Evolutionary conservation across 1,140 invertebrate species (phyloP), one percentile per base, ranked within the genome.

Genomic region (Babylonia areolata): DNA sequence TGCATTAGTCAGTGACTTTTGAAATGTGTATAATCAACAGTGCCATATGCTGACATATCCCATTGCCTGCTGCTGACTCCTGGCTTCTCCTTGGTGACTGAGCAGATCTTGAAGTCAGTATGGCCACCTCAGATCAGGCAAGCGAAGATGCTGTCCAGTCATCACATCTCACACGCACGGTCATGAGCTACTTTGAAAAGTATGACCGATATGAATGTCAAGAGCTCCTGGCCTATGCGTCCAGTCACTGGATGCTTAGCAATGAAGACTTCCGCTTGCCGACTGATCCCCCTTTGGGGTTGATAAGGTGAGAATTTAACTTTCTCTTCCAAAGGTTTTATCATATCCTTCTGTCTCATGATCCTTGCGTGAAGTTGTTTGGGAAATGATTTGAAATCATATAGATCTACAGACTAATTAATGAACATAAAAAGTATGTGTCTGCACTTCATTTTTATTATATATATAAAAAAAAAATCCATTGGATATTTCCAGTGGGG

Each of bases 151-250:
- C n/a, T 12, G 15, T 39, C n/a, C 77, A 75, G 12, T 35, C 58
- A 3, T 12, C 35, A 9, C 51, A 83, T 9, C 75, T 58, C 28
- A 37, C 69, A 9, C 78, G 86, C 28, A 28, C 90, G 79, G 90
- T 90, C 20, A 42, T 88, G 1, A 89, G 86, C 40, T 92, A 89
- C 80, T 92, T 93, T 87, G 92, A 94, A 75, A 92, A 91, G 71
- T 93, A 87, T 90, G 93, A 94, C 17, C 90, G 91, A n/a, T 93
- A 93, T 88, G 93, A 94, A 82, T 86, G 90, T 42, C 92, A 94
- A 80, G 93, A 94, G 86, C 42, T 93, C 28, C 86, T 94, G 28
- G 88, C 90, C 31, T 90, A 89, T 80, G 88, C 87, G 64, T 88
- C 90, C n/a, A 87, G 91, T 20, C 91, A 94, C 85, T 94, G 93